These are phyloP conservation scores for Sphenodon punctatus DNA, from an alignment of 2,797 vertebrate genomes.

Conservation along the genomic window DNA sequence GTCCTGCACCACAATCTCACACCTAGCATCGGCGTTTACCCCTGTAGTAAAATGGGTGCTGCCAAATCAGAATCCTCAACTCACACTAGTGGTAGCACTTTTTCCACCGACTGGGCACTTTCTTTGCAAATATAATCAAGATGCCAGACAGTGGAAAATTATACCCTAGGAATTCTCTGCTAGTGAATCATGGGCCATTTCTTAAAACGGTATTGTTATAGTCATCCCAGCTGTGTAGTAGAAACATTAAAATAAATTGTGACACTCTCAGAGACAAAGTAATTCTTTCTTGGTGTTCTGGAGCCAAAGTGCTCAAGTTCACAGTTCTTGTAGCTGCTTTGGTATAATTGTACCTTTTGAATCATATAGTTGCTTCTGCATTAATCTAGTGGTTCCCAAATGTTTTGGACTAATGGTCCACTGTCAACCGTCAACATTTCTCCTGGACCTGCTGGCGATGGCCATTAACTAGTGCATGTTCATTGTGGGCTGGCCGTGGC, in stretches of 20 bases:
- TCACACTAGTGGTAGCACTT: not conserved
- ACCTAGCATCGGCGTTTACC: not conserved
- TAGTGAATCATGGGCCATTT: not conserved
- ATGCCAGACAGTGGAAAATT: not conserved
- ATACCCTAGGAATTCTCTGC: not conserved
- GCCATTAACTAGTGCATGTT: too few relatives aligned
- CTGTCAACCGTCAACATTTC: too few relatives aligned
- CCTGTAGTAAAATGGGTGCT: too few relatives aligned
- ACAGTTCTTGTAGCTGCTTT: not conserved
- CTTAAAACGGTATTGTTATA: not conserved
- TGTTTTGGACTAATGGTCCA: too few relatives aligned
- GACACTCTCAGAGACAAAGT: not conserved
- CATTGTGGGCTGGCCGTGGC: too few relatives aligned
- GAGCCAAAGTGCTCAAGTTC: not conserved
- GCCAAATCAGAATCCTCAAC: not conserved
- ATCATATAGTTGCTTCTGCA: not conserved
- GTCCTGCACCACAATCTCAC: too few relatives aligned
- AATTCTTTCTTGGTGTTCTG: not conserved
- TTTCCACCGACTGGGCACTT: not conserved
- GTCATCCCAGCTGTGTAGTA: not conserved
- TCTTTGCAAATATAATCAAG: not conserved
- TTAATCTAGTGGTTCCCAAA: too few relatives aligned
- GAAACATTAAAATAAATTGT: not conserved
- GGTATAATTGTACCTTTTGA: not conserved
- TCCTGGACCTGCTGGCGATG: too few relatives aligned